Conservation (phyloP, 2,797 vertebrate species). For the Chiloscyllium punctatum region DNA sequence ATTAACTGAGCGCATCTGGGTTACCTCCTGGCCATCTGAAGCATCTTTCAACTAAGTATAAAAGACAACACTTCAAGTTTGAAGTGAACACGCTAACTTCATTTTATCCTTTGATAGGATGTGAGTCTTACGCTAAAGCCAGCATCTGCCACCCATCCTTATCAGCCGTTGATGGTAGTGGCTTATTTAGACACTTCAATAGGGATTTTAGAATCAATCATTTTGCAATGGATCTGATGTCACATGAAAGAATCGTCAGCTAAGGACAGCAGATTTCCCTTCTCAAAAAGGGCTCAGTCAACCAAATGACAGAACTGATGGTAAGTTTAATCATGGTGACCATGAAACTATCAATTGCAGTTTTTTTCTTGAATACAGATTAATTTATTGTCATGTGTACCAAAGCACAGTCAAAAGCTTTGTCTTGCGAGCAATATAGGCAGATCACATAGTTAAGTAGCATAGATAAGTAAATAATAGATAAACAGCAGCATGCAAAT, state of each 20-base stretch:
- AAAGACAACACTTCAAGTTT: background rate
- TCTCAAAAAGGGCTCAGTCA: background rate
- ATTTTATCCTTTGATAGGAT: background rate
- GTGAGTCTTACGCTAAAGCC: background rate
- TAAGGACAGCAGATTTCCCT: background rate
- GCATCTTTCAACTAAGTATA: background rate
- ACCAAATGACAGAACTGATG: background rate
- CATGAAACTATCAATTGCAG: background rate
- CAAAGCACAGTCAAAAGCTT: too few species aligned
- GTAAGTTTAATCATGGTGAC: background rate
- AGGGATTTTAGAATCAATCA: background rate
- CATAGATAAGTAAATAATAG: too few species aligned
- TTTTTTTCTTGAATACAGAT: background rate
- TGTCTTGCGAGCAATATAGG: too few species aligned
- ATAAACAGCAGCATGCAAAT: too few species aligned
- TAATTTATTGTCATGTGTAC: too few species aligned
- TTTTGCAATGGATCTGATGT: background rate
- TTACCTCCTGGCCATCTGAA: background rate
- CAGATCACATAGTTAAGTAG: too few species aligned
- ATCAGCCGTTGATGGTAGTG: background rate
- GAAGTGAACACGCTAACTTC: background rate
- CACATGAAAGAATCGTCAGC: background rate
- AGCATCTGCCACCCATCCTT: background rate
- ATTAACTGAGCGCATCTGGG: background rate
- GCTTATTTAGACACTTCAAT: background rate